These are phyloP conservation scores for Mantis religiosa DNA, from an alignment of 2,888 invertebrate species.

Conservation along the genomic window DNA sequence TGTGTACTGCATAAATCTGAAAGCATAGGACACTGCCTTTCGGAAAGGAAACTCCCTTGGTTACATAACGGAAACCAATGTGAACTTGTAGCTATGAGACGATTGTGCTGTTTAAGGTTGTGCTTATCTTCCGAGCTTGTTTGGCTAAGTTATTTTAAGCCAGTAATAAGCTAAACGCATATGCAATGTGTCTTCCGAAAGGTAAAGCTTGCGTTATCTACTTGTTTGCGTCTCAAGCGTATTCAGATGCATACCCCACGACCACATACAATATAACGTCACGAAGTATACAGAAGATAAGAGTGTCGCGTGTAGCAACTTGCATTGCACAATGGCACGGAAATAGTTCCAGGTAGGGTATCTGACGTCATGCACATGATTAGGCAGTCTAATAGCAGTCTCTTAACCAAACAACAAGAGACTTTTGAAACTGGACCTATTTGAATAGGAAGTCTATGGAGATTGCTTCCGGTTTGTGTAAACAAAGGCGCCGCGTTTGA, in stretches of 20 bases:
- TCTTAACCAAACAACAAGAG: background rate
- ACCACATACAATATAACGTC: background rate
- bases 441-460: background rate
- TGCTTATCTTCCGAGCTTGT: too few relatives aligned
- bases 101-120: too few relatives aligned
- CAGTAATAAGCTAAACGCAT: too few relatives aligned
- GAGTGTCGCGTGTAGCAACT: background rate
- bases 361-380: background rate
- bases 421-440: background rate
- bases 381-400: background rate
- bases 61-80: too few relatives aligned
- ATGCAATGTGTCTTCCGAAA: too few relatives aligned
- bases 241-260: background rate
- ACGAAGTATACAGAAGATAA: background rate
- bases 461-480: background rate
- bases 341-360: background rate
- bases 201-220: background rate
- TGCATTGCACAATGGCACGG: background rate
- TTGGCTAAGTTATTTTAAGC: too few relatives aligned
- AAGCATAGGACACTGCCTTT: too few relatives aligned
- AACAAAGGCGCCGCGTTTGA: too few relatives aligned
- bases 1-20: too few relatives aligned
- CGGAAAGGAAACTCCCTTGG: too few relatives aligned
- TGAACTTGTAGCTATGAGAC: too few relatives aligned
- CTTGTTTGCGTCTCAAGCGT: background rate